These are phyloP conservation scores for Metridium senile DNA, from an alignment of 92 coral and sea anemone genomes.

Conservation along the genomic window DNA sequence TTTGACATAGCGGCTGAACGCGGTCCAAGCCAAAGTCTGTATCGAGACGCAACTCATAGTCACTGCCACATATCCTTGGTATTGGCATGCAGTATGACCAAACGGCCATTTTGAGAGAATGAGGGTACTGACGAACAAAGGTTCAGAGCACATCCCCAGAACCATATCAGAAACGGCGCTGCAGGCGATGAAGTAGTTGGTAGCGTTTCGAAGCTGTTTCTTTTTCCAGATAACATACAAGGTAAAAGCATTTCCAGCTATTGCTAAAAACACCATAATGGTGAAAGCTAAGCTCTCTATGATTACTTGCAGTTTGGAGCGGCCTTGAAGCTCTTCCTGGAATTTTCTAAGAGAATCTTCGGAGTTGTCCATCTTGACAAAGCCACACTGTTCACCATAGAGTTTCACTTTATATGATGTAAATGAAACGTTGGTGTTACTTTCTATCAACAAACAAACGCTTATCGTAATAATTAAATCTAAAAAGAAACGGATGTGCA, in stretches of 20 bases:
- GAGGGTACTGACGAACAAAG: constrained; percentile 21
- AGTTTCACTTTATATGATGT: too few species aligned
- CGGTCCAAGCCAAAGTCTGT: constrained; percentile 59
- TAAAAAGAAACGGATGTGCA: too few species aligned
- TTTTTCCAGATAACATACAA: constrained; percentile 18
- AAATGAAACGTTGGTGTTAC: too few species aligned
- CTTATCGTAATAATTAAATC: too few species aligned
- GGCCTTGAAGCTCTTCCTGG: neutral
- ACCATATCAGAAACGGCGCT: constrained; percentile 57
- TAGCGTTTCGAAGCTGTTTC: constrained; percentile 25
- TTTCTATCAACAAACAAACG: too few species aligned
- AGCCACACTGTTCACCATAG: too few species aligned
- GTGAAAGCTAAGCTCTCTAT: neutral
- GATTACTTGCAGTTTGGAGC: constrained; percentile 1
- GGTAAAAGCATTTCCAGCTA: constrained; percentile 8
- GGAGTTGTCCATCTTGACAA: neutral
- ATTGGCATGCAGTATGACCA: constrained; percentile 42
- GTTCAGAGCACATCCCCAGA: constrained; percentile 33
- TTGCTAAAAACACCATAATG: neutral
- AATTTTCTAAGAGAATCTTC: neutral
- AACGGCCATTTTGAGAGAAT: constrained; percentile 56
- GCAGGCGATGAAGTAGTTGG: constrained; percentile 54
- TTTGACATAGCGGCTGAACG: constrained; percentile 54
- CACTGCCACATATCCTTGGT: constrained; percentile 42
- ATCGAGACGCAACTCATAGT: constrained; percentile 40